Base-by-base conservation (phyloP, 2,888 invertebrate genomes). In the Heteromyza rotundicornis region DNA sequence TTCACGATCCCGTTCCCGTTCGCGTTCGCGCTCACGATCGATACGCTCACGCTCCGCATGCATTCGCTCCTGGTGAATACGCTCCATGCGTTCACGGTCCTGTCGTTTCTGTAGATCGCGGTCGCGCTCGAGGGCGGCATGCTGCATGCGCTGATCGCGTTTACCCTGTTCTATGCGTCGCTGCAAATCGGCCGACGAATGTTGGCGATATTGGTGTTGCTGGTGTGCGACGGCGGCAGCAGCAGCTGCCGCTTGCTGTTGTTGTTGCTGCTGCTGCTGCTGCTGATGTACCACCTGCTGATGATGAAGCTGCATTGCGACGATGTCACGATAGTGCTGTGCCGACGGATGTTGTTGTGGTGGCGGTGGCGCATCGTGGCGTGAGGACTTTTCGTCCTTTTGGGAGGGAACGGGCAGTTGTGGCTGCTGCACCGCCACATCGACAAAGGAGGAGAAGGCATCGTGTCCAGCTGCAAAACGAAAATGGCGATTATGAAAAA, bases 371-470 rank as follows among this genome's bases (percentile, higher is more conserved):
- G 14, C 80, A 2, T 67, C 59, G 23, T 68, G 65, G 7, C 68
- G 72, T n/a, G 70, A 54, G 10, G 71, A 68, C 54, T 82, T 83
- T 19, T 83, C 83, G 35, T 82, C 83, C 68, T 82, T 84, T 36
- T 87, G 85, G 2, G 94, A 94, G 0, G 94, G 95, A 58, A 95
- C 94, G 0, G 94, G 94, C 74, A 95, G 82, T 77, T 92, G 92
- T 0, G 94, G 93, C 75, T 95, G 95, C 70, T 94, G 92, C 1
- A 92, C 93, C n/a, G 95, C 95, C 14, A 94, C 93, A 80, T 96
- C 94, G 8, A 95, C 96, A 58, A 96, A 84, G 56, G 93, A 93
- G 32, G 92, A 90, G 77, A 96, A 89, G 1, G 95, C 94, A 82
- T 95, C 95, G 80, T 95, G 92, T 17, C 92, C 92, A 80, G 74